Conservation (phyloP, 1,140 invertebrate genomes). For the Lysiphlebus fabarum region DNA sequence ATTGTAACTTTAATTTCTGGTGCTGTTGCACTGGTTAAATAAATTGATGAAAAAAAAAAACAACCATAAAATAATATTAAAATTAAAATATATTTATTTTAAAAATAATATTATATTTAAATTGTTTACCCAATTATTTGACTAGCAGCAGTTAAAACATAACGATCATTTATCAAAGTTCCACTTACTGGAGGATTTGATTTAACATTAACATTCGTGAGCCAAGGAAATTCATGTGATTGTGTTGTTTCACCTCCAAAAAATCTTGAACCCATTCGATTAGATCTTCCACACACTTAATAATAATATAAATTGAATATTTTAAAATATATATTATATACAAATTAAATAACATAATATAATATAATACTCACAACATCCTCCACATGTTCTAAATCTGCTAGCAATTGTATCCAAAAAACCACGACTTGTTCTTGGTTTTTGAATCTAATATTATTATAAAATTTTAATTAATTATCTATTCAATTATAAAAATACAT, state of each 20-base stretch:
- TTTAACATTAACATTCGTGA: conserved; percentile 49
- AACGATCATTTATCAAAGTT: conserved; percentile 58
- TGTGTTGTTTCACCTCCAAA: conserved; percentile 51
- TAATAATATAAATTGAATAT: conserved; percentile 19
- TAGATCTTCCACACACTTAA: conserved; percentile 46
- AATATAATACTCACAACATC: conserved; percentile 41
- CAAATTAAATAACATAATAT: conserved; percentile 16
- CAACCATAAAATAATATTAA: neutral
- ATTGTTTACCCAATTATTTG: conserved; percentile 51
- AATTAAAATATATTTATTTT: conserved; percentile 3
- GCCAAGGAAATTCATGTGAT: conserved; percentile 59
- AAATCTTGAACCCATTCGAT: conserved; percentile 44
- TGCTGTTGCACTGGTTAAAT: conserved; percentile 38
- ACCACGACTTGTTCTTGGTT: conserved; percentile 32
- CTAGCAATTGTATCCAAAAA: conserved; percentile 41
- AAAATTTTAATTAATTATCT: neutral
- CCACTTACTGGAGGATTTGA: conserved; percentile 43
- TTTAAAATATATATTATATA: conserved; percentile 8
- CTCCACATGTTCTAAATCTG: conserved; percentile 39
- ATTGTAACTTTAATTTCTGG: conserved; percentile 55
- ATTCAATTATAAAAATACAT: neutral
- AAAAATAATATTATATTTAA: conserved; percentile 2
- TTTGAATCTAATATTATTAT: conserved; percentile 3
- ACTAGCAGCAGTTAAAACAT: conserved; percentile 57
- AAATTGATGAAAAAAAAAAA: neutral